phyloP scores from a whole-genome alignment of 2,113 vertebrate genomes.

The Calcarius ornatus region DNA sequence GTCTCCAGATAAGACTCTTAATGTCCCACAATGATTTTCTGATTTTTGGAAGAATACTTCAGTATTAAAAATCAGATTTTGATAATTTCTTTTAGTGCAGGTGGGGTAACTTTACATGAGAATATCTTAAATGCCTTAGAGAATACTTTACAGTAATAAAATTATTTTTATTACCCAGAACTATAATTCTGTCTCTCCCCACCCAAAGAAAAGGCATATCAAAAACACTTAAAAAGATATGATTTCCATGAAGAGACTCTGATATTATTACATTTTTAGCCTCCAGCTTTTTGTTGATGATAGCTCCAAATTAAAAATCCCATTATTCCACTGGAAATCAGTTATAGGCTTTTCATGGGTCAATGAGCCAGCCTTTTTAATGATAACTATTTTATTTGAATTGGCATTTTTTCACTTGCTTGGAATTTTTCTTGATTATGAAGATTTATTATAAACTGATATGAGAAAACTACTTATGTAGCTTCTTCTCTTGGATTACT shows the following conservation, averaged over 20 bases:
- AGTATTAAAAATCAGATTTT: not conserved
- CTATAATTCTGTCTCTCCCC: not conserved
- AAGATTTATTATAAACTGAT: not conserved
- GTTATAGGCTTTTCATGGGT: not conserved
- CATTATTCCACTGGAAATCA: not conserved
- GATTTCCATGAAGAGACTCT: not conserved
- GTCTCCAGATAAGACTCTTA: not conserved
- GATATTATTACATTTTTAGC: not conserved
- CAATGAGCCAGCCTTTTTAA: not conserved
- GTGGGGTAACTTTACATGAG: not conserved
- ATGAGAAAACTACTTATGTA: not conserved
- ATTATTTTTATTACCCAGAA: not conserved
- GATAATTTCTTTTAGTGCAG: not conserved
- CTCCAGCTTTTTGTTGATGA: not conserved
- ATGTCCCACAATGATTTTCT: too few species aligned
- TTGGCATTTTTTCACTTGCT: not conserved
- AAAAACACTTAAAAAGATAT: not conserved
- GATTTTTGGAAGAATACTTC: not conserved
- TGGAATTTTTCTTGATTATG: not conserved
- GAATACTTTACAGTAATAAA: not conserved
- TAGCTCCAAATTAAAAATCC: not conserved
- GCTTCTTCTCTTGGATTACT: not conserved
- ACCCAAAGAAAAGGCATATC: not conserved
- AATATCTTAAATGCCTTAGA: not conserved
- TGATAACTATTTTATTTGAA: not conserved